Percentiles rank a stretch among this genome's conserved stretches.
phyloP scores from a whole-genome alignment of 2,888 invertebrate species.

The Ichneumoninae sp. region DNA sequence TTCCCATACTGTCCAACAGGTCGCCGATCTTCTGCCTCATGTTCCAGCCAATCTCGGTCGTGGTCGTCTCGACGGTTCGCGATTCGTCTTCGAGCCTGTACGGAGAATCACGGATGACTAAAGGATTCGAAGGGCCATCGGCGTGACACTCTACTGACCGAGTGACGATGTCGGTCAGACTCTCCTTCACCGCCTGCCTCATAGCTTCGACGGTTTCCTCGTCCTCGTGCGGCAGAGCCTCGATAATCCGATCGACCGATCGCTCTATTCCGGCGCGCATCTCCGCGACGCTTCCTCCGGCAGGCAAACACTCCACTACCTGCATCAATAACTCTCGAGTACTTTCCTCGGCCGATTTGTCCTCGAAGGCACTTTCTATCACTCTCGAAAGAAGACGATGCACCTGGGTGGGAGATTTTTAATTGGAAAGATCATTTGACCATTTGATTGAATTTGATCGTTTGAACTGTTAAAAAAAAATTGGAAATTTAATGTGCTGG shows the following conservation, averaged over 20 bases:
- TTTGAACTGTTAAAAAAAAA: neutral
- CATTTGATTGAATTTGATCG: neutral
- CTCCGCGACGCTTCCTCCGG: constrained; percentile 56
- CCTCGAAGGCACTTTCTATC: constrained; percentile 52
- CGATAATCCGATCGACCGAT: constrained; percentile 65
- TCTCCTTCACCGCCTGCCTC: constrained; percentile 63
- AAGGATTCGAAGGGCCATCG: neutral
- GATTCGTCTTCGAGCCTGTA: constrained; percentile 61
- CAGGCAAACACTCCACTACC: constrained; percentile 64
- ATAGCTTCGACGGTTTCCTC: constrained; percentile 58
- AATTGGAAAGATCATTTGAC: neutral
- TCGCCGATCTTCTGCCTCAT: constrained; percentile 63
- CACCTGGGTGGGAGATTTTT: constrained; percentile 56
- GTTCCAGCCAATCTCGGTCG: constrained; percentile 58
- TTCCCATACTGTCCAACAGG: constrained; percentile 67
- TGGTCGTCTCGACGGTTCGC: constrained; percentile 41
- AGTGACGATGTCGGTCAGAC: constrained; percentile 66
- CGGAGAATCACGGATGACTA: neutral
- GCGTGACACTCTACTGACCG: constrained; percentile 50
- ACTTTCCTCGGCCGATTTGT: constrained; percentile 50
- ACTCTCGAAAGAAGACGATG: constrained; percentile 64
- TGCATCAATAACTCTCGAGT: constrained; percentile 62
- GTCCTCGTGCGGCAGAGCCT: constrained; percentile 55
- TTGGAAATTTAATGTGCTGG: too few species aligned
- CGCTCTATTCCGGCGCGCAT: constrained; percentile 65